Evolutionary conservation across 92 coral and sea anemone species (phyloP).

Genomic region (Porites lobata): DNA sequence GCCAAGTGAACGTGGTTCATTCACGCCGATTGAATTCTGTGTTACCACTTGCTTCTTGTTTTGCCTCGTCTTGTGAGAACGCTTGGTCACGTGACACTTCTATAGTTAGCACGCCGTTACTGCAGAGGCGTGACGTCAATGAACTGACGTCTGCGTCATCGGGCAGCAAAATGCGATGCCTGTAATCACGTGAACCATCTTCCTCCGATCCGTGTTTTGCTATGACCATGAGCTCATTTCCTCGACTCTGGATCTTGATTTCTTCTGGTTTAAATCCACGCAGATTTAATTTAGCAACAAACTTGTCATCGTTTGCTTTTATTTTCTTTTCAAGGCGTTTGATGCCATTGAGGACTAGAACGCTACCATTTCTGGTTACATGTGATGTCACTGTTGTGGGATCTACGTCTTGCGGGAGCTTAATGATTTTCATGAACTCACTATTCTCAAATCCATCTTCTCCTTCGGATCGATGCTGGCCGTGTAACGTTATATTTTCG

Average conservation of each 20-base stretch:
- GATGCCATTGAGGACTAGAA: constrained; percentile 39
- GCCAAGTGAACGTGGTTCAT: no score
- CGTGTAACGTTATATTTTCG: constrained; percentile 52
- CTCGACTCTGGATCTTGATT: constrained; percentile 52
- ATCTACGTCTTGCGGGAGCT: constrained; percentile 60
- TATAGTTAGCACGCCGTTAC: constrained; percentile 59
- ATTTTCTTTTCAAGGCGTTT: constrained; percentile 30
- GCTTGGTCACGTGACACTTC: constrained; percentile 51
- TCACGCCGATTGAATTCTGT: neutral
- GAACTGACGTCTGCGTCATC: constrained; percentile 58
- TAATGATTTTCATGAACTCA: constrained; percentile 58
- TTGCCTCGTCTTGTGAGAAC: constrained; percentile 11
- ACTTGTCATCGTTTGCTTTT: constrained; percentile 43
- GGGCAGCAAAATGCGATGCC: constrained; percentile 53
- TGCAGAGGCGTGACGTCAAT: constrained; percentile 52
- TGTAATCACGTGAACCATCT: constrained; percentile 60
- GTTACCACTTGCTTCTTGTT: neutral
- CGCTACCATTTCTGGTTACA: constrained; percentile 48
- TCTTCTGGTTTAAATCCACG: constrained; percentile 61
- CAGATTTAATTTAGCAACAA: constrained; percentile 47
- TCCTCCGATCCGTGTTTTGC: constrained; percentile 55
- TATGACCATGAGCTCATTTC: constrained; percentile 51
- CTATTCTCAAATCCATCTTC: constrained; percentile 64
- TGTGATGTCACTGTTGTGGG: constrained; percentile 66
- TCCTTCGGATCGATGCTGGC: constrained; percentile 63